phyloP scores from a whole-genome alignment of 1,140 invertebrate genomes.

The Batillaria attramentaria region DNA sequence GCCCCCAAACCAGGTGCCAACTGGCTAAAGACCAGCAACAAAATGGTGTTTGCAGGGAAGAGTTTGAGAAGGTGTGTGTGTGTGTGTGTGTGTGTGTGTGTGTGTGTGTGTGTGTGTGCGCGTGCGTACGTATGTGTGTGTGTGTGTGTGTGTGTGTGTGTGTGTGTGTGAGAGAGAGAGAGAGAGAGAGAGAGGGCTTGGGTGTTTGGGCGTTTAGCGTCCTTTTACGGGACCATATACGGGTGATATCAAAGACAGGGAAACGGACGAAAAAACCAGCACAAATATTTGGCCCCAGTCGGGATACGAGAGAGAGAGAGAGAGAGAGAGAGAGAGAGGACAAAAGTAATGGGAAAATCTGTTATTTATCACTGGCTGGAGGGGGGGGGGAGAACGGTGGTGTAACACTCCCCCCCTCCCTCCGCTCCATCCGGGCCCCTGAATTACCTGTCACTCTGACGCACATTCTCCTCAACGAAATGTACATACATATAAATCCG shows the following conservation, averaged over 20 bases:
- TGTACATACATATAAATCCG: neutral
- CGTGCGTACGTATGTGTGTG: neutral
- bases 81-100: conserved; percentile 17
- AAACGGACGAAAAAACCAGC: neutral
- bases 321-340: neutral
- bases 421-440: neutral
- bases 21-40: too few species aligned
- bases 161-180: conserved; percentile 1
- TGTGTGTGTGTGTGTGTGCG: neutral
- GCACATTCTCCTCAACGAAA: neutral
- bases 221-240: too few species aligned
- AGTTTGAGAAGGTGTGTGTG: neutral
- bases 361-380: too few species aligned
- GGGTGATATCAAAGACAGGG: too few species aligned
- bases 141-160: conserved; percentile 24
- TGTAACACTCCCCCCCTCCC: too few species aligned
- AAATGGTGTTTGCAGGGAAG: neutral
- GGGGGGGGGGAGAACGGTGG: too few species aligned
- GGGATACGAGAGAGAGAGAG: neutral
- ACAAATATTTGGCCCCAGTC: too few species aligned
- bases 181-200: neutral
- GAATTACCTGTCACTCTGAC: neutral
- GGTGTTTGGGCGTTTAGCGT: too few species aligned
- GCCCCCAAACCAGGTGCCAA: neutral
- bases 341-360: too few species aligned